Evolutionary conservation across 2,797 vertebrate genomes (phyloP).

Genomic region (Platalea minor): DNA sequence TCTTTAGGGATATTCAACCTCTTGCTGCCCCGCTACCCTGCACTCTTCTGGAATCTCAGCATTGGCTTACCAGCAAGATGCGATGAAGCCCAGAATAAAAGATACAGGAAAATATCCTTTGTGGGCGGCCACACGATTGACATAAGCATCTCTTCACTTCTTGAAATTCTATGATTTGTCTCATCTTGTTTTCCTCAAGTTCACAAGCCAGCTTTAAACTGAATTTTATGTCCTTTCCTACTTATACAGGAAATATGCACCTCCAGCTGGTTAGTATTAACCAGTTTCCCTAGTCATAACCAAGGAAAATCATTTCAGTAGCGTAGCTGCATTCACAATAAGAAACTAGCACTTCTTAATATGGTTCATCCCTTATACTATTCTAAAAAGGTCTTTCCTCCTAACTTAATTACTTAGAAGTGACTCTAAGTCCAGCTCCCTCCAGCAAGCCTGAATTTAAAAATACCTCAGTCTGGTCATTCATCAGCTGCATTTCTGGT

Average conservation of each 20-base stretch:
- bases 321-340: neutral
- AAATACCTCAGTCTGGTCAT: slow-evolving; percentile 5
- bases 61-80: neutral
- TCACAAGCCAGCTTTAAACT: neutral
- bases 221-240: neutral
- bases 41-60: neutral
- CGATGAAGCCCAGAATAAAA: neutral
- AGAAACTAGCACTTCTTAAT: neutral
- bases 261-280: neutral
- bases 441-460: slow-evolving; percentile 8
- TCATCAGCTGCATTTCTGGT: neutral
- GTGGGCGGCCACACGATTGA: neutral
- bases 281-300: neutral
- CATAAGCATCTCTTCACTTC: neutral
- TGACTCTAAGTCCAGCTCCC: neutral
- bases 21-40: neutral
- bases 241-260: neutral
- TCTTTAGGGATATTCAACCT: neutral
- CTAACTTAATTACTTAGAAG: slow-evolving; percentile 34
- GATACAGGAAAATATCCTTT: neutral
- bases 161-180: neutral
- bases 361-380: neutral
- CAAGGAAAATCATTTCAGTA: neutral
- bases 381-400: neutral
- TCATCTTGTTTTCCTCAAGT: neutral